These are phyloP conservation scores for Ctenoplectra terminalis DNA, from an alignment of 1,140 invertebrate species.

Conservation along the genomic window DNA sequence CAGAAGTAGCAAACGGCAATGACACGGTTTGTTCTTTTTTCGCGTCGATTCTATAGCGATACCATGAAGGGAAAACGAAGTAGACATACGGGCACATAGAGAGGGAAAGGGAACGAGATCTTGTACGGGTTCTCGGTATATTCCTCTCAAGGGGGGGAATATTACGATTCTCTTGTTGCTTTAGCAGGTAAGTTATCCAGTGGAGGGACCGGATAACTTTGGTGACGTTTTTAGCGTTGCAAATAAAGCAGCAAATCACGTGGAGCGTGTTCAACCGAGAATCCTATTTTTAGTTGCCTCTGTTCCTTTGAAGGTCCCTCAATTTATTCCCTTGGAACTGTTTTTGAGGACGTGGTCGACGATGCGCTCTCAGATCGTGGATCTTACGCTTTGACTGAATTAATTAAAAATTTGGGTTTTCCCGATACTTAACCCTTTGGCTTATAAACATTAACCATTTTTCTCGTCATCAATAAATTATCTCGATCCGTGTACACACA, in stretches of 20 bases:
- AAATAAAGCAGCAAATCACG: constrained; percentile 10
- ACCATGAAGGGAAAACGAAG: background rate
- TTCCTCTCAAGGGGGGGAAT: background rate
- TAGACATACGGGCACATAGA: background rate
- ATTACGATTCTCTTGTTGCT: constrained; percentile 3
- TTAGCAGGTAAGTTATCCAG: background rate
- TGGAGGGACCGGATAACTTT: constrained; percentile 1
- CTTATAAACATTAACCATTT: background rate
- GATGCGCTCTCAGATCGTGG: background rate
- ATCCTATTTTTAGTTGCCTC: constrained; percentile 37
- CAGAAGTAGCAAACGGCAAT: constrained; percentile 10
- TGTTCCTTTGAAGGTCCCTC: constrained; percentile 28
- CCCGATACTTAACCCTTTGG: too few species aligned
- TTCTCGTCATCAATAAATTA: background rate
- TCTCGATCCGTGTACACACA: background rate
- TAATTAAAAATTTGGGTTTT: too few species aligned
- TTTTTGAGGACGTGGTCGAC: background rate
- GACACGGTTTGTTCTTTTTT: constrained; percentile 14
- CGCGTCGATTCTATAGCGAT: background rate
- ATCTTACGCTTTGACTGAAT: background rate
- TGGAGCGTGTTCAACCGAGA: background rate
- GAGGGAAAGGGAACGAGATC: background rate
- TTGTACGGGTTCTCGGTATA: background rate
- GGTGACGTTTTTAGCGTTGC: constrained; percentile 9
- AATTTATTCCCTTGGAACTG: constrained; percentile 3